Conservation (phyloP, 2,113 vertebrate species). For the Entelurus aequoreus region DNA sequence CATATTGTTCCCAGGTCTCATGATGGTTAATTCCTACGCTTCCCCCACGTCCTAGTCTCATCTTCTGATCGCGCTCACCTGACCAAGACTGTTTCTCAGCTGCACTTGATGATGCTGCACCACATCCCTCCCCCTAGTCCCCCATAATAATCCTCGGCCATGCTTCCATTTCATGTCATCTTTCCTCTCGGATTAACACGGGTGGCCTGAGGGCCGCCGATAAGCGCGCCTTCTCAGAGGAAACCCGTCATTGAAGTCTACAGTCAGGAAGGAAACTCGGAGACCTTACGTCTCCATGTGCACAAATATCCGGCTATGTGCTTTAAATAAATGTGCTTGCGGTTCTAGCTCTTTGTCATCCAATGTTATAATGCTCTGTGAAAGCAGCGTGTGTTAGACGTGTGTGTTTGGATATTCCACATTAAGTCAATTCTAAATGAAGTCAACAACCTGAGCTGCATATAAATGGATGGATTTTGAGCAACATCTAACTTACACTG, state of each 20-base stretch:
- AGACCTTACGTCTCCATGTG: conserved; percentile 29
- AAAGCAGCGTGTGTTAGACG: too few species aligned
- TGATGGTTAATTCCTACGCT: conserved; percentile 40
- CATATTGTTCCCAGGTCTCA: conserved; percentile 11
- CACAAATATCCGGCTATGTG: neutral
- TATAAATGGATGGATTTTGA: too few species aligned
- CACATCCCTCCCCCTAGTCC: conserved; percentile 29
- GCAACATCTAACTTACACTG: too few species aligned
- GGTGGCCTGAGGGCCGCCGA: conserved; percentile 39
- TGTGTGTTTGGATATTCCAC: too few species aligned
- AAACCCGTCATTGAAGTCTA: conserved; percentile 45
- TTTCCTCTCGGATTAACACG: conserved; percentile 56
- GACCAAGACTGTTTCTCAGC: conserved; percentile 20
- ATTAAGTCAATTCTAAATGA: too few species aligned
- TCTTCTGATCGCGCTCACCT: conserved; percentile 30
- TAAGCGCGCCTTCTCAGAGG: conserved; percentile 50
- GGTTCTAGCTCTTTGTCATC: too few species aligned
- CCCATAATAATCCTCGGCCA: conserved; percentile 52
- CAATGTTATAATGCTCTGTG: too few species aligned
- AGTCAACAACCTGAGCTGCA: too few species aligned
- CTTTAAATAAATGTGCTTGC: too few species aligned
- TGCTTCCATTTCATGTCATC: conserved; percentile 60
- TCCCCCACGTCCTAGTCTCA: conserved; percentile 3
- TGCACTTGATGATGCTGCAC: conserved; percentile 48
- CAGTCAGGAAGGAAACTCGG: conserved; percentile 34